phyloP scores from a whole-genome alignment of 2,113 vertebrate genomes.

The Azemiops feae region DNA sequence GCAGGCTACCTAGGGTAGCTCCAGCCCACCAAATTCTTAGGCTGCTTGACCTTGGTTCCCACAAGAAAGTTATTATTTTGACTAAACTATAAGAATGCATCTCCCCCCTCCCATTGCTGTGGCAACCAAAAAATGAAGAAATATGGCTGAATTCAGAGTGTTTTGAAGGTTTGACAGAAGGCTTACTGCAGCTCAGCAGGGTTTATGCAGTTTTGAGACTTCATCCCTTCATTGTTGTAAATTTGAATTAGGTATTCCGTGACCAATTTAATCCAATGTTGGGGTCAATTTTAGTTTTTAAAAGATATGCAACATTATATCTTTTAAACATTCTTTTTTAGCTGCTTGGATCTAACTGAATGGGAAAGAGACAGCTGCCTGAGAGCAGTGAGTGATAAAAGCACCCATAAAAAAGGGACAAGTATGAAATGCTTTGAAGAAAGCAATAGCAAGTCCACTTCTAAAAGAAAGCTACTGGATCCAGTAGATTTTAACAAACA shows the following conservation, averaged over 20 bases:
- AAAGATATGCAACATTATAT: neutral
- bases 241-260: neutral
- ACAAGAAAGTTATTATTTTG: too few species aligned
- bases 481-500: neutral
- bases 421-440: neutral
- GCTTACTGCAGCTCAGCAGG: neutral
- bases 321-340: neutral
- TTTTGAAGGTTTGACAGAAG: neutral
- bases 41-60: too few species aligned
- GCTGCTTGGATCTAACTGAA: neutral
- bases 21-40: too few species aligned
- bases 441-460: neutral
- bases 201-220: neutral
- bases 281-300: neutral
- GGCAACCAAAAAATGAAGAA: too few species aligned
- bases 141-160: too few species aligned
- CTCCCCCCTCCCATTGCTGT: too few species aligned
- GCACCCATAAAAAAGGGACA: neutral
- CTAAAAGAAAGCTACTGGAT: neutral
- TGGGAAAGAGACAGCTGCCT: neutral
- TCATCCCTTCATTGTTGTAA: neutral
- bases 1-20: too few species aligned
- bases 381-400: neutral
- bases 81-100: too few species aligned
- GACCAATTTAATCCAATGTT: neutral